Percentiles rank a stretch among this genome's conserved stretches.
Conservation (phyloP, 1,140 invertebrate genomes). For the Heliconius himera region DNA sequence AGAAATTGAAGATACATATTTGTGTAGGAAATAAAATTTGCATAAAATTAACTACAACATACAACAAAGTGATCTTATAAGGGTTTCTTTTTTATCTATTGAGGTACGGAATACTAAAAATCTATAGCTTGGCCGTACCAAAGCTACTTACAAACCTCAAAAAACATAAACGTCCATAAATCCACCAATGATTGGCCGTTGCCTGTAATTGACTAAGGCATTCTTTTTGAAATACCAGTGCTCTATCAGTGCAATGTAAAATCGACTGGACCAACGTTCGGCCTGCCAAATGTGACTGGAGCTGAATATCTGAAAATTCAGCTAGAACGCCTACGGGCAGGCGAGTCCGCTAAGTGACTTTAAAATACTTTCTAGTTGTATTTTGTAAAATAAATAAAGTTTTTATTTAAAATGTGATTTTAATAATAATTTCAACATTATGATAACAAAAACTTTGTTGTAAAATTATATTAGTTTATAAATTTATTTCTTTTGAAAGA, state of each 20-base stretch:
- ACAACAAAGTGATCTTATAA: too few relatives aligned
- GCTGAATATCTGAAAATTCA: constrained; percentile 16
- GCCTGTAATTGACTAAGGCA: constrained; percentile 2
- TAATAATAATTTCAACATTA: too few relatives aligned
- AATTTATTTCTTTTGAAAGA: too few relatives aligned
- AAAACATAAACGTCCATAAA: not conserved
- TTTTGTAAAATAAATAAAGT: not conserved
- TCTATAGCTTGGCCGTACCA: not conserved
- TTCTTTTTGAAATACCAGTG: constrained; percentile 19
- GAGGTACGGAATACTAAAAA: too few relatives aligned
- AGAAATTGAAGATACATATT: too few relatives aligned
- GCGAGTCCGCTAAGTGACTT: not conserved
- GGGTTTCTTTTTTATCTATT: too few relatives aligned
- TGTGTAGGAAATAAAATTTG: too few relatives aligned
- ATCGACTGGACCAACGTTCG: constrained; percentile 21
- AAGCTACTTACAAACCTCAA: not conserved
- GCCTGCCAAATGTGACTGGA: constrained; percentile 27
- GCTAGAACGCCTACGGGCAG: not conserved
- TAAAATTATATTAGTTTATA: too few relatives aligned
- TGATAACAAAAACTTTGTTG: too few relatives aligned
- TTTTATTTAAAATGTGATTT: not conserved
- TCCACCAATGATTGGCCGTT: not conserved
- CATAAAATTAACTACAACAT: too few relatives aligned
- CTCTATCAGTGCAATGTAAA: constrained; percentile 25
- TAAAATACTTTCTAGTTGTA: not conserved